Base-by-base conservation (phyloP, 2,888 invertebrate genomes). In the Drosophila diplacantha region DNA sequence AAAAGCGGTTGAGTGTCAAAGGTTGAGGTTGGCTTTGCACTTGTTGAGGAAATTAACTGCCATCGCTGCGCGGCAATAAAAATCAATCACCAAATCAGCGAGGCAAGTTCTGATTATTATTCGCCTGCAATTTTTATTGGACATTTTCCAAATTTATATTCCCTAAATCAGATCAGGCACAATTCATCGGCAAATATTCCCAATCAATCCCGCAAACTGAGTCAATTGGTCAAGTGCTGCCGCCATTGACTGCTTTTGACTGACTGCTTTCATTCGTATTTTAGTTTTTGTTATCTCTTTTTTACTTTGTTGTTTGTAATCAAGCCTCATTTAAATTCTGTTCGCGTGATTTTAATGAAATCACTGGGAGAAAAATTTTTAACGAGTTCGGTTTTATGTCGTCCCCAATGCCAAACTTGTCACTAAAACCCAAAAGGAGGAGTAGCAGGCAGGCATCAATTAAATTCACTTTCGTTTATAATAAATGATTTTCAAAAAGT, bases 191-290 rank as follows among this genome's bases (percentile, higher is more conserved):
- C 52, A 55, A 47, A 55, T 56, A 59, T 44, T 47, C 29, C 60
- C 75, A 77, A 77, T 77, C 79, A 77, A 81, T 60, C 64, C 65
- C 35, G 55, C 60, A 26, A 47, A 67, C 61, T 70, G 69, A 76
- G 69, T 79, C 74, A 84, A 83, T 83, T 83, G 84, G 75, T 75
- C 83, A 83, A 84, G 76, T 83, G 76, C 73, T 72, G 69, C 70
- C 74, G 76, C 67, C 76, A 76, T 64, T 71, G 50, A 54, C 64
- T 58, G 34, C 22, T 22, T 46, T 50, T 46, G 56, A 16, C 41
- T 29, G 44, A 44, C 44, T 46, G 44, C 44, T 62, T 31, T 65
- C 34, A 37, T 46, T 58, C 39, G 62, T 35, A 55, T 61, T 50
- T 64, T 31, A n/a, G 29, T 37, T 39, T 41, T 51, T 53, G 26